Evolutionary conservation across 2,113 vertebrate genomes (phyloP).

Genomic region (Labeo catla): DNA sequence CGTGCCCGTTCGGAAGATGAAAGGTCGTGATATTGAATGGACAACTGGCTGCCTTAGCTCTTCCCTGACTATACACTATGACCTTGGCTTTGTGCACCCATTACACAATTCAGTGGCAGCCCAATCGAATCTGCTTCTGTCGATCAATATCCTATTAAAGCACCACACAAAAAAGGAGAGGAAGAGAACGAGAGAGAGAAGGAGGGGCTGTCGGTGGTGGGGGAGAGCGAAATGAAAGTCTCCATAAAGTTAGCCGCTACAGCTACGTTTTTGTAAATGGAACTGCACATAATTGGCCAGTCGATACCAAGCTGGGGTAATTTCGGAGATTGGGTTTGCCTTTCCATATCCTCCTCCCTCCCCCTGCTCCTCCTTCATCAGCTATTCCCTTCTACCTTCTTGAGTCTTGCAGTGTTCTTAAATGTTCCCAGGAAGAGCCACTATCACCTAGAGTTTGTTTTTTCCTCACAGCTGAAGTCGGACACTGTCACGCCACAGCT

Average conservation of each 20-base stretch:
- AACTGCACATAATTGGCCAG: constrained; percentile 88
- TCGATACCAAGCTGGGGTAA: constrained; percentile 84
- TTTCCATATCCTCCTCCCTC: constrained; percentile 55
- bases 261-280: constrained; percentile 93
- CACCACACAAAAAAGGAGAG: constrained; percentile 74
- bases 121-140: constrained; percentile 92
- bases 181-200: constrained; percentile 41
- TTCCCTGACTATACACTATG: constrained; percentile 70
- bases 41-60: constrained; percentile 57
- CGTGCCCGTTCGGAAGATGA: constrained; percentile 57
- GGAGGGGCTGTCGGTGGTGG: constrained; percentile 53
- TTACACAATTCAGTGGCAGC: constrained; percentile 95
- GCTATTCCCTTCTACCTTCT: background rate
- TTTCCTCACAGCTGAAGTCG: constrained; percentile 3
- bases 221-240: constrained; percentile 77
- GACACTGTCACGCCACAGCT: background rate
- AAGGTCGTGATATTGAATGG: constrained; percentile 66
- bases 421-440: constrained; percentile 2
- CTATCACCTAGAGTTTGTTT: constrained; percentile 11
- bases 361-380: background rate
- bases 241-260: constrained; percentile 89
- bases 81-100: constrained; percentile 95
- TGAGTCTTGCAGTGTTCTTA: background rate
- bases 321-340: constrained; percentile 77
- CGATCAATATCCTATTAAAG: constrained; percentile 99